Conservation (phyloP, 2,888 invertebrate species). For the Diarsia brunnea region DNA sequence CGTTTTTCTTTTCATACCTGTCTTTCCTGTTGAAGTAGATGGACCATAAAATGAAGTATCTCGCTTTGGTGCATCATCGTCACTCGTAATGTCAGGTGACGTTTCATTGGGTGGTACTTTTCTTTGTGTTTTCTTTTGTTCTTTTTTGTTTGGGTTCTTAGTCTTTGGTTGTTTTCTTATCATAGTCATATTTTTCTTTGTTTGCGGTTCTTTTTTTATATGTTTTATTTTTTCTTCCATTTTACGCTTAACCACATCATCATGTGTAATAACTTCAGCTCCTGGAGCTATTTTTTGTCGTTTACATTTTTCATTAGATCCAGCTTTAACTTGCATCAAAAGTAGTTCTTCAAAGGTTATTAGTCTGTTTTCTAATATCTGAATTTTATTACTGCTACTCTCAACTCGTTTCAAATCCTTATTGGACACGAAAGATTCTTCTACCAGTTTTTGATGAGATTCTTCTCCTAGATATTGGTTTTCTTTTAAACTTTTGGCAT, state of each 20-base stretch:
- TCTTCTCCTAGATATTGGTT: background rate
- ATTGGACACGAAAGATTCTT: conserved; percentile 17
- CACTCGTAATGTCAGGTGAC: conserved; percentile 20
- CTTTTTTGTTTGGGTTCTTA: background rate
- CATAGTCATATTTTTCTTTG: conserved; percentile 6
- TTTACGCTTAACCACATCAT: conserved; percentile 4
- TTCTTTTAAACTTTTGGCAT: background rate
- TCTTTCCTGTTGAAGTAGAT: conserved; percentile 28
- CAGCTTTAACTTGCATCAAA: conserved; percentile 13
- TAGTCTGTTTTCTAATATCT: conserved; percentile 10
- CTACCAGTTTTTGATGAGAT: conserved; percentile 3
- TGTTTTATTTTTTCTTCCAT: conserved; percentile 3
- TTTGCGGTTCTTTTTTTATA: conserved; percentile 5
- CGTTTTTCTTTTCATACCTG: conserved; percentile 6
- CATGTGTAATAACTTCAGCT: conserved; percentile 14
- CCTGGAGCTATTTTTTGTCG: conserved; percentile 15
- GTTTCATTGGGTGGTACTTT: conserved; percentile 18
- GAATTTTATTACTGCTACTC: conserved; percentile 4
- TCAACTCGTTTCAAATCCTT: conserved; percentile 7
- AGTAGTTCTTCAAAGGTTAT: conserved; percentile 14
- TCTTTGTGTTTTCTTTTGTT: conserved; percentile 1
- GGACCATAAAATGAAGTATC: conserved; percentile 13
- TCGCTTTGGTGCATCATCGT: conserved; percentile 7
- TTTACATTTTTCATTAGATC: background rate
- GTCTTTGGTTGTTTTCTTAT: background rate